Evolutionary conservation across 1,140 invertebrate genomes (phyloP).

Genomic region (Bursaphelenchus mucronatus): DNA sequence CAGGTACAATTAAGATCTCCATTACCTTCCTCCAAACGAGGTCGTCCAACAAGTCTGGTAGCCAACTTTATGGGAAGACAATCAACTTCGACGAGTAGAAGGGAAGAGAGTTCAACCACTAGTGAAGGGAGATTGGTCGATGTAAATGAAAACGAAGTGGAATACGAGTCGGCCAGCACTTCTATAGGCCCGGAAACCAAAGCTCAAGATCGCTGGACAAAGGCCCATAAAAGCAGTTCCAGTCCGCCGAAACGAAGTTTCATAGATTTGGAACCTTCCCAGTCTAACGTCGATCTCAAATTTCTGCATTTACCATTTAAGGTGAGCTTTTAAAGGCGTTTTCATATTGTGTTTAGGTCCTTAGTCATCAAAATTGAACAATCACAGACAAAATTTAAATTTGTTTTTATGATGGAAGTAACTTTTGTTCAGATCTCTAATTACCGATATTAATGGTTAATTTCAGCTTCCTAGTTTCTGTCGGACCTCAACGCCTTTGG

Average conservation of each 20-base stretch:
- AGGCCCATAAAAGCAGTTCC: background rate
- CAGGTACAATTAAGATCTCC: constrained; percentile 12
- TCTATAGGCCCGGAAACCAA: constrained; percentile 27
- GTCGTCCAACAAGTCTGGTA: constrained; percentile 46
- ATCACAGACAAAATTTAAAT: background rate
- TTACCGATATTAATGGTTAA: background rate
- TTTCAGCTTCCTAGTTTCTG: constrained; percentile 41
- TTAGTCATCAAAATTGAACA: background rate
- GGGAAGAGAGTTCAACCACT: constrained; percentile 41
- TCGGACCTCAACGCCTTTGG: constrained; percentile 31
- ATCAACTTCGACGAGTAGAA: constrained; percentile 22
- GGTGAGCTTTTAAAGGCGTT: constrained; percentile 31
- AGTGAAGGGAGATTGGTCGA: constrained; percentile 54
- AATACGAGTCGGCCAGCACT: constrained; percentile 46
- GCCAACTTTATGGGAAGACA: constrained; percentile 58
- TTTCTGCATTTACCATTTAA: constrained; percentile 55
- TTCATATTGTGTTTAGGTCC: background rate
- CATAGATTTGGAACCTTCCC: constrained; percentile 39
- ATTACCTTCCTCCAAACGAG: constrained; percentile 13
- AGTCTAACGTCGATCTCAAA: constrained; percentile 50
- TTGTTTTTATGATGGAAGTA: background rate
- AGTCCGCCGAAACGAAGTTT: constrained; percentile 26
- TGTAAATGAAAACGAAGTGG: constrained; percentile 59
- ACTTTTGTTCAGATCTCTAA: background rate
- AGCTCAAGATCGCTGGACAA: constrained; percentile 8